phyloP scores from a whole-genome alignment of 2,888 invertebrate species.

The Euspilapteryx auroguttella region DNA sequence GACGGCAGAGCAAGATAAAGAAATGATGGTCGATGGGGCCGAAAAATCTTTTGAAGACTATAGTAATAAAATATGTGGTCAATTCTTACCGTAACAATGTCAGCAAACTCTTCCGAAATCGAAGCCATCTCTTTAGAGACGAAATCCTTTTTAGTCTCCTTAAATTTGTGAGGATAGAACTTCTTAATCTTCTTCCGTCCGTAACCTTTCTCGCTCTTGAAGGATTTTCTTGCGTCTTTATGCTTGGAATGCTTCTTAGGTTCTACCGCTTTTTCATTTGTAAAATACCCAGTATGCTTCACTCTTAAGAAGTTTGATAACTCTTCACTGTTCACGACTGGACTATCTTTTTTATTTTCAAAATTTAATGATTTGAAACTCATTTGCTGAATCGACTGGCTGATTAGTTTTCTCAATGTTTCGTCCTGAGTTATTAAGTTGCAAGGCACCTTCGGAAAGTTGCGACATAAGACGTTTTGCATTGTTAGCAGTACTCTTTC shows the following conservation, averaged over 20 bases:
- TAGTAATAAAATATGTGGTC: constrained; percentile 2
- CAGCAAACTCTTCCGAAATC: neutral
- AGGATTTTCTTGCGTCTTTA: constrained; percentile 5
- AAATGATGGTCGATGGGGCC: too few species aligned
- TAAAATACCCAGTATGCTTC: constrained; percentile 15
- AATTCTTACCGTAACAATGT: neutral
- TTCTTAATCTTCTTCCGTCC: constrained; percentile 31
- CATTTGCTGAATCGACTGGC: constrained; percentile 34
- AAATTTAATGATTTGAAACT: constrained; percentile 23
- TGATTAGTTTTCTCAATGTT: constrained; percentile 24
- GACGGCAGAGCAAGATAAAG: too few species aligned
- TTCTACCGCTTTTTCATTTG: constrained; percentile 8
- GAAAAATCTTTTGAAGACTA: too few species aligned
- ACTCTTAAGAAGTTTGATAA: constrained; percentile 26
- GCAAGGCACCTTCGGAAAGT: constrained; percentile 41
- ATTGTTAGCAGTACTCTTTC: constrained; percentile 18
- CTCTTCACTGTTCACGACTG: constrained; percentile 31
- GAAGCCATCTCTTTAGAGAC: neutral
- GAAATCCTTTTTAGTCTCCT: constrained; percentile 17
- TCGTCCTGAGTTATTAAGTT: constrained; percentile 27
- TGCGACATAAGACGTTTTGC: constrained; percentile 38
- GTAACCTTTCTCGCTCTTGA: constrained; percentile 7
- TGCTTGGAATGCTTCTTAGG: constrained; percentile 4
- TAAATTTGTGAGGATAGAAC: constrained; percentile 47
- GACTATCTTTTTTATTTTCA: constrained; percentile 22